Percentiles rank a stretch among this genome's conserved stretches.
phyloP scores from a whole-genome alignment of 2,797 vertebrate genomes.

The Fistularia tabacaria region DNA sequence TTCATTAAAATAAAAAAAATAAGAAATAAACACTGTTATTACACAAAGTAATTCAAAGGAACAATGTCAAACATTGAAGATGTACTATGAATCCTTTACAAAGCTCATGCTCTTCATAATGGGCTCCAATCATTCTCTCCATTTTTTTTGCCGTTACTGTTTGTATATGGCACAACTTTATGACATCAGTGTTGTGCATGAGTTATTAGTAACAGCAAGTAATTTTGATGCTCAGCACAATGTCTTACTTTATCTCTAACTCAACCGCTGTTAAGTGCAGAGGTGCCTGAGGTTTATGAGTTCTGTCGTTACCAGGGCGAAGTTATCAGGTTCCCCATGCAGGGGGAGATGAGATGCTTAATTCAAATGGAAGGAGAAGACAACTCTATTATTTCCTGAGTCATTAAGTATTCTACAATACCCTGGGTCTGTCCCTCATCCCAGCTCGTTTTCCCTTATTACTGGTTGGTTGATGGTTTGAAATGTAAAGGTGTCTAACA shows the following conservation, averaged over 20 bases:
- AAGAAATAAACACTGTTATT: no score
- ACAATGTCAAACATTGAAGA: no score
- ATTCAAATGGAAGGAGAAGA: conserved; percentile 50
- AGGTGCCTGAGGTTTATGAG: conserved; percentile 56
- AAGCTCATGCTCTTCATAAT: no score
- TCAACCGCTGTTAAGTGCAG: conserved; percentile 37
- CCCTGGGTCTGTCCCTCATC: conserved; percentile 40
- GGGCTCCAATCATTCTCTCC: conserved; percentile 1
- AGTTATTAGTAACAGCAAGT: conserved; percentile 60
- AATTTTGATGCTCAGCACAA: conserved; percentile 10
- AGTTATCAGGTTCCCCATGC: conserved; percentile 46
- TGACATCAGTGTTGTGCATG: conserved; percentile 31
- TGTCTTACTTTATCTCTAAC: conserved; percentile 33
- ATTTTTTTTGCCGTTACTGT: conserved; percentile 22
- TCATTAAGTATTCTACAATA: conserved; percentile 53
- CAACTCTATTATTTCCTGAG: conserved; percentile 55
- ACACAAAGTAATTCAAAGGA: no score
- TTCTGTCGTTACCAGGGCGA: conserved; percentile 48
- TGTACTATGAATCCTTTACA: no score
- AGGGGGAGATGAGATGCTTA: conserved; percentile 42
- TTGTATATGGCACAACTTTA: conserved; percentile 22
- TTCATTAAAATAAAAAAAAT: no score
- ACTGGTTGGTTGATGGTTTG: conserved; percentile 30
- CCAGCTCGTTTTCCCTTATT: conserved; percentile 18
- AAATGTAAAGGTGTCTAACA: conserved; percentile 13